A percentile compares a stretch with the other conserved stretches of the same genome.
Evolutionary conservation across 1,140 invertebrate genomes (phyloP).

Genomic region (Neotoxoptera formosana): DNA sequence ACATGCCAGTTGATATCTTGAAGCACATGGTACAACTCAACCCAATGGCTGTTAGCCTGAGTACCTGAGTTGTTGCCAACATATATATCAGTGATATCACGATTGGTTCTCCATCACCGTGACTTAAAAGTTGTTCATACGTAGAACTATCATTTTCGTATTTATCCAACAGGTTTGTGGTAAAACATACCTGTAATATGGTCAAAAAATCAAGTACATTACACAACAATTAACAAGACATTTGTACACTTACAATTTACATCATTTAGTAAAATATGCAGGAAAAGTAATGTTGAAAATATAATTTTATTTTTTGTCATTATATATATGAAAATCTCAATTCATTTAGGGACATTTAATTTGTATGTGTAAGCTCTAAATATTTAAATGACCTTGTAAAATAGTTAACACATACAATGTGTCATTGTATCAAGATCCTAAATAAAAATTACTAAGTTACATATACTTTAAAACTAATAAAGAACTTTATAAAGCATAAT

Average conservation of each 20-base stretch:
- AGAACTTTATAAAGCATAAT: no score
- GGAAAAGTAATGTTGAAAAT: neutral
- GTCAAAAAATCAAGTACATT: neutral
- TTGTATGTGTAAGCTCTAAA: neutral
- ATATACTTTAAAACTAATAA: no score
- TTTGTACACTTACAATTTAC: neutral
- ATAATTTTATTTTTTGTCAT: neutral
- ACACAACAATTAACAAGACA: neutral
- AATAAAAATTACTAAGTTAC: no score
- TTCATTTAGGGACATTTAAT: neutral
- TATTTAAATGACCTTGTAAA: neutral
- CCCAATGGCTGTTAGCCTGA: slow-evolving; percentile 77
- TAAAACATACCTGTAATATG: slow-evolving; percentile 60
- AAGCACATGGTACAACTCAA: slow-evolving; percentile 85
- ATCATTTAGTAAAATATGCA: neutral
- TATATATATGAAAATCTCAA: neutral
- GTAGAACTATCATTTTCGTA: slow-evolving; percentile 30
- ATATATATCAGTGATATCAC: slow-evolving; percentile 86
- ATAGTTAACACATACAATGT: no score
- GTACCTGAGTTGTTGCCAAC: slow-evolving; percentile 93
- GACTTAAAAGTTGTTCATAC: slow-evolving; percentile 63
- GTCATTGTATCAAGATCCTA: no score
- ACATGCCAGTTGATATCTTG: slow-evolving; percentile 83
- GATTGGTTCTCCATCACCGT: slow-evolving; percentile 69
- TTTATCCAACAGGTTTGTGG: slow-evolving; percentile 53